Conservation (phyloP, 2,113 vertebrate genomes). For the Notarius quadriscutis region DNA sequence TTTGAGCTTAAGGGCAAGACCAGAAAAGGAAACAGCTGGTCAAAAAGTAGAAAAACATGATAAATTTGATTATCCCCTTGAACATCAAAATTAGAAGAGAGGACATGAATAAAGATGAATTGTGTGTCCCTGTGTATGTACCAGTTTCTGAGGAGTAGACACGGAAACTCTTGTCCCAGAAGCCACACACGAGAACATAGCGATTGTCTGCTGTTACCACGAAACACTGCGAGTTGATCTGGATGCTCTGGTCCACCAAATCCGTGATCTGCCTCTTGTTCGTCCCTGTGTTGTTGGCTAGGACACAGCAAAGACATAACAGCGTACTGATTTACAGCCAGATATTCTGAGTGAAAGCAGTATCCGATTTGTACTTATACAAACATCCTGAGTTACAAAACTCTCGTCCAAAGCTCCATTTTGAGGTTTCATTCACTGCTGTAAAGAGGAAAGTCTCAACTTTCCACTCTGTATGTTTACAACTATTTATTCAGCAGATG, state of each 20-base stretch:
- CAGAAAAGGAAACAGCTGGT: background rate
- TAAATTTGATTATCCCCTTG: background rate
- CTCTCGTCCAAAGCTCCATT: background rate
- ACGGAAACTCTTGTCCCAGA: constrained; percentile 99
- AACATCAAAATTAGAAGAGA: background rate
- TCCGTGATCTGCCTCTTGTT: constrained; percentile 98
- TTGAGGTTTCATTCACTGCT: background rate
- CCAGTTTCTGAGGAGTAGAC: constrained; percentile 98
- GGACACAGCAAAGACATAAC: constrained; percentile 42
- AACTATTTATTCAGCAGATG: background rate
- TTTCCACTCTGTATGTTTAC: background rate
- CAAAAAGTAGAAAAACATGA: background rate
- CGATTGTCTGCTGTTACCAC: constrained; percentile 99
- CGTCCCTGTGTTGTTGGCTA: constrained; percentile 90
- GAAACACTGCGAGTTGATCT: constrained; percentile 96
- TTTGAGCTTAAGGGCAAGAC: background rate
- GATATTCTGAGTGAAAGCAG: background rate
- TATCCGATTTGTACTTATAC: background rate
- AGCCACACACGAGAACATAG: constrained; percentile 96
- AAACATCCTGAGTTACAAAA: background rate
- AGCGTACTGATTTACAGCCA: background rate
- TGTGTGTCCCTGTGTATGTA: constrained; percentile 56
- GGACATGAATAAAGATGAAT: background rate
- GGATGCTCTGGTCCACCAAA: constrained; percentile 98
- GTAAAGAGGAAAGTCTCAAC: background rate